These are phyloP conservation scores for Bellardia pandia DNA, from an alignment of 2,888 invertebrate genomes.

Conservation along the genomic window DNA sequence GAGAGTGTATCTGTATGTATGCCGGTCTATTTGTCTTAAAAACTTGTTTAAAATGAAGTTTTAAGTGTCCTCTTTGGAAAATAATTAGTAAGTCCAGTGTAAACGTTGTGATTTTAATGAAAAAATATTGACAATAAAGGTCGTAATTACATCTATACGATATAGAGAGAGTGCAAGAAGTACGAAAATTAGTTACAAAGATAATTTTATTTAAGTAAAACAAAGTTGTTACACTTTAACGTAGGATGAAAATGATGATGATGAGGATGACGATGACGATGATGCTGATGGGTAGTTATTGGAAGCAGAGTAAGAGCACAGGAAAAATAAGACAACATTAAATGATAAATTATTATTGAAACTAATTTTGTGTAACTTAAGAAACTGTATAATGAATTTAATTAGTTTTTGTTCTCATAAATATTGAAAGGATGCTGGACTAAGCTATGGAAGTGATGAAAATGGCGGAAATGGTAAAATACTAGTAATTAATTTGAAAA, in stretches of 20 bases:
- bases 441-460: background rate
- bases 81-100: conserved; percentile 68
- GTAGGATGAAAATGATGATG: background rate
- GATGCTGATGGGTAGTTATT: conserved; percentile 7
- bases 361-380: conserved; percentile 48
- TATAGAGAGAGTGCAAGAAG: background rate
- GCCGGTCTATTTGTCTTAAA: conserved; percentile 14
- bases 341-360: conserved; percentile 54
- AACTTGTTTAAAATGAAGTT: conserved; percentile 63
- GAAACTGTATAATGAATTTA: conserved; percentile 56
- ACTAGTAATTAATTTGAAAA: no score
- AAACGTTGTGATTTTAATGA: conserved; percentile 71
- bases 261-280: background rate
- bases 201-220: conserved; percentile 49
- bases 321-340: background rate
- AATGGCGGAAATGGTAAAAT: background rate
- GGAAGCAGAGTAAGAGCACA: conserved; percentile 4
- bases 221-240: conserved; percentile 52
- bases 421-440: background rate
- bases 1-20: background rate
- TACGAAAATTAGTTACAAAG: conserved; percentile 11
- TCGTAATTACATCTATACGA: conserved; percentile 60
- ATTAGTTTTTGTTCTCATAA: conserved; percentile 46
- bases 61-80: conserved; percentile 67
- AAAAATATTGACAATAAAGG: conserved; percentile 70